Base-by-base conservation (phyloP, 2,797 vertebrate genomes). In the Harpagifer antarcticus region DNA sequence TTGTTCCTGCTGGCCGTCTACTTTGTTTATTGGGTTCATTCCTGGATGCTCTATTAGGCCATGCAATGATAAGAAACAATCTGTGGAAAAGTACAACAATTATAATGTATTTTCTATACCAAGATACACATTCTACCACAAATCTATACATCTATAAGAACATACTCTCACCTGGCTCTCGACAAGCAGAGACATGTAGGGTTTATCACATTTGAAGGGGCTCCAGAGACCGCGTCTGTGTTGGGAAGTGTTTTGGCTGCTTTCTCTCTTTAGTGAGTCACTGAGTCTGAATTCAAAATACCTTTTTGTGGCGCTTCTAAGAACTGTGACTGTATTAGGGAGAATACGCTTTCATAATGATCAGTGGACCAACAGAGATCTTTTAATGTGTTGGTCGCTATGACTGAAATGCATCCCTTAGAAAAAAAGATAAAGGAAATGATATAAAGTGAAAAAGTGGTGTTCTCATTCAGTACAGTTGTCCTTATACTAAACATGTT, bases 21-120 rank as follows among this genome's bases (percentile, higher is more conserved):
- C 72, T 79, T 82, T 62, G 52, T 74, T 86, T 78, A 87, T 68
- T 52, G 53, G 67, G 27, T 65, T 40, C 20, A 82, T 93, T 88
- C 50, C 73, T 55, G 10, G 9, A 70, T 66, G 40, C 20, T 44
- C 19, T n/a, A 47, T 74, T 72, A 1, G 15, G 33, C 12, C 40
- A 74, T 62, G 79, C 9, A 58, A 60, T 5, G 50, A 69, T 53
- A 49, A 53, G 15, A 81, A 68, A 11, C 54, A 37, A 80, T 78
- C 8, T 67, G 37, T 54, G 14, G 9, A 15, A 68, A 68, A 19
- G 7, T 53, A 33, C 10, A 23, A 23, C 48, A 31, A 54, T 61
- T 66, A 78, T 47, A 69, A 64, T 2, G 15, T 5, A 60, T 37
- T 54, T 12, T 64, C 12, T 12, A 55, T 17, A 43, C 63, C 0